Evolutionary conservation across 2,888 invertebrate species (phyloP).

Genomic region (Latheticus oryzae): DNA sequence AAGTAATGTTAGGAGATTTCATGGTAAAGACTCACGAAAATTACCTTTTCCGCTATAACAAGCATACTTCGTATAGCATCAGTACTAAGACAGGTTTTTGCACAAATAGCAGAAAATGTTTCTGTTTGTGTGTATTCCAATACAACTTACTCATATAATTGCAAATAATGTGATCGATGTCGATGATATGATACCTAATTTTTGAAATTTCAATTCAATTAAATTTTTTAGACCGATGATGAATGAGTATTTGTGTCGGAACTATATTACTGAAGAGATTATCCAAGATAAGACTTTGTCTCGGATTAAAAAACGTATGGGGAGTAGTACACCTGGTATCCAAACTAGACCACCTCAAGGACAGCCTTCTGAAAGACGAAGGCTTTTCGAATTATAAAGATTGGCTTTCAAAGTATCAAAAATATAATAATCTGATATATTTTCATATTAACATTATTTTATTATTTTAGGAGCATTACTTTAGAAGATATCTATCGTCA

Average conservation of each 20-base stretch:
- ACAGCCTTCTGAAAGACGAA: constrained; percentile 71
- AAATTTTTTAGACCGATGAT: constrained; percentile 83
- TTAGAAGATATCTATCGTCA: constrained; percentile 78
- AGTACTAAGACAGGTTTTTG: background rate
- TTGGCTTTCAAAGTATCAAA: constrained; percentile 78
- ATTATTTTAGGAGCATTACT: constrained; percentile 72
- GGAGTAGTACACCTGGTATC: constrained; percentile 58
- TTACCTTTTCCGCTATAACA: constrained; percentile 43
- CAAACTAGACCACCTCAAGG: constrained; percentile 49
- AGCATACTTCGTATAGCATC: constrained; percentile 3
- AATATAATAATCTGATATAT: no score
- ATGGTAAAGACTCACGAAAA: constrained; percentile 42
- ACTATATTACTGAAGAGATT: constrained; percentile 80
- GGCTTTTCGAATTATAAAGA: constrained; percentile 80
- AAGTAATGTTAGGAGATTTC: constrained; percentile 46
- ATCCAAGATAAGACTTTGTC: constrained; percentile 71
- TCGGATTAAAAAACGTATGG: constrained; percentile 65
- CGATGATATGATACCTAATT: constrained; percentile 76
- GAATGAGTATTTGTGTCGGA: constrained; percentile 82
- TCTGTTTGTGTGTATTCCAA: background rate
- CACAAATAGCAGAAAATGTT: constrained; percentile 2
- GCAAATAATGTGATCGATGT: constrained; percentile 63
- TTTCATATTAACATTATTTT: constrained; percentile 1
- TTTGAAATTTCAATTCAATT: no score
- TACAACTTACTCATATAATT: background rate